Evolutionary conservation across 2,888 invertebrate species (phyloP), one percentile per base, ranked within the genome.

Genomic region (Papilio elwesi): DNA sequence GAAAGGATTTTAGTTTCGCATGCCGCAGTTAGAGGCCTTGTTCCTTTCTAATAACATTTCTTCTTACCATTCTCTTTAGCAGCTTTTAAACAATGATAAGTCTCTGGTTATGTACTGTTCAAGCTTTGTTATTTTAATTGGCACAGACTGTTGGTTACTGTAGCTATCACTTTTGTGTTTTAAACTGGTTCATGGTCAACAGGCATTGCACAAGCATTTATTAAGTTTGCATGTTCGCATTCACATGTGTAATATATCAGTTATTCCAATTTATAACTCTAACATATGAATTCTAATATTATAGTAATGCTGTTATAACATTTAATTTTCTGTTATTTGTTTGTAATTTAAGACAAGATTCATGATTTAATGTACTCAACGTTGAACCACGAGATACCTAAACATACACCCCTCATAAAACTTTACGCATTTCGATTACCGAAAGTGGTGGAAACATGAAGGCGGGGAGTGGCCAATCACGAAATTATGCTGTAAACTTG

Each of bases 171-270:
- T 68, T 68, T 53, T 53, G 15, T 38, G 62, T 72, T 68, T 66
- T 62, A 36, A 68, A 68, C 68, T 68, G 51, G 71, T 68, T 68
- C 71, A 72, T 8, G 67, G 68, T 55, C 55, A 68, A 68, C 72
- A 55, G 68, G 48, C 55, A 62, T 59, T 59, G n/a, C 57, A 38
- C 9, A 57, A 8, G 6, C 5, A 57, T 36, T 36, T 38, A 59
- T 38, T 57, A 59, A 13, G 38, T 59, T 38, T n/a, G 13, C 36
- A 13, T 36, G 36, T 38, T 38, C 38, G n/a, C 57, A 59, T 38
- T 38, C 9, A 38, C n/a, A n/a, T 38, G 38, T 38, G 43, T 43
- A 43, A 43, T 26, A 36, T 36, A 26, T 57, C 12, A 9, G 13
- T 8, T 38, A 13, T 36, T 26, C 11, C 55, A 36, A 0, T 36